phyloP scores from a whole-genome alignment of 2,797 vertebrate species.

The Mus spretus region DNA sequence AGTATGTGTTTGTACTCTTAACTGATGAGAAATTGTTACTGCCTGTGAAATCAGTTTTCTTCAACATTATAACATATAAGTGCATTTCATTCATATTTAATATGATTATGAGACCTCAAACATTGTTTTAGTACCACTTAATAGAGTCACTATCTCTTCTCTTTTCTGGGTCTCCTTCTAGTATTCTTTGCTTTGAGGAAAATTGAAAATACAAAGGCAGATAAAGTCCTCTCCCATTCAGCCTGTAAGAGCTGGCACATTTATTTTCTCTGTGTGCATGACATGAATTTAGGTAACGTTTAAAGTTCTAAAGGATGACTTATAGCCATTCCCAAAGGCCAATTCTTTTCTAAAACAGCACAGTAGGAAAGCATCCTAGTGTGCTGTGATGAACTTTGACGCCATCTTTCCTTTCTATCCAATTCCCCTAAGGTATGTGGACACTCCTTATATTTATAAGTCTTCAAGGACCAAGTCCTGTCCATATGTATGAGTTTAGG shows the following conservation, averaged over 20 bases:
- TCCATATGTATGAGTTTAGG: not conserved
- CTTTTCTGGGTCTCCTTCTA: not conserved
- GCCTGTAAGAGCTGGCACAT: not conserved
- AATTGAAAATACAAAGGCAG: not conserved
- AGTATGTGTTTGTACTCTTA: not conserved
- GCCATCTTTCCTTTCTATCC: not conserved
- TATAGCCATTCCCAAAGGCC: not conserved
- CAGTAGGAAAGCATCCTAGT: not conserved
- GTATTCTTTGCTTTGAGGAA: not conserved
- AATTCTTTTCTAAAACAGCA: not conserved
- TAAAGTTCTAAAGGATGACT: not conserved
- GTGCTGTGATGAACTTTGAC: not conserved
- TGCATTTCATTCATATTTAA: not conserved
- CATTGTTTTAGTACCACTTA: not conserved
- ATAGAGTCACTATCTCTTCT: not conserved
- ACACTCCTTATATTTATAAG: not conserved
- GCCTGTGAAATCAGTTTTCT: not conserved
- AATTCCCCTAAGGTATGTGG: not conserved
- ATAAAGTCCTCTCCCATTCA: not conserved
- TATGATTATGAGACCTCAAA: not conserved
- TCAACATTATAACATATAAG: not conserved
- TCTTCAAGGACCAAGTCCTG: too few relatives aligned
- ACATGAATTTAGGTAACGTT: not conserved
- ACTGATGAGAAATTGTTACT: not conserved
- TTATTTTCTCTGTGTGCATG: not conserved